phyloP scores from a whole-genome alignment of 2,797 vertebrate species.

The Potorous gilbertii region DNA sequence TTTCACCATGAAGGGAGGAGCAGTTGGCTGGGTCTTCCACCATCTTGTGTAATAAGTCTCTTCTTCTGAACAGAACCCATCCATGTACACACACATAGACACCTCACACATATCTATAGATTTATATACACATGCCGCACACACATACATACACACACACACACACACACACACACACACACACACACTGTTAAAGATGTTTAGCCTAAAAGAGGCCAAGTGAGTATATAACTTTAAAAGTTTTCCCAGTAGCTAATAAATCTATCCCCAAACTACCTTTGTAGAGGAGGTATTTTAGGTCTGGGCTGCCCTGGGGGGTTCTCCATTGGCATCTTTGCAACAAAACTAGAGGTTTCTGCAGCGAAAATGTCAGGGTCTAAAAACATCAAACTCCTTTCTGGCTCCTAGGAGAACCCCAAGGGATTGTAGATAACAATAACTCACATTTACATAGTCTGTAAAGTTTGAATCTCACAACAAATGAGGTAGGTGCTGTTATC shows the following conservation, averaged over 20 bases:
- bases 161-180: too few species aligned
- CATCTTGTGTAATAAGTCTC: background rate
- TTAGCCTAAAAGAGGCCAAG: too few species aligned
- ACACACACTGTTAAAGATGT: background rate
- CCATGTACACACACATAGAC: background rate
- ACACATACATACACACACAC: background rate
- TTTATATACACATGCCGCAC: background rate
- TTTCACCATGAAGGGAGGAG: background rate
- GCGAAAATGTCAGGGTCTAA: background rate
- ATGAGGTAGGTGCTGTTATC: background rate
- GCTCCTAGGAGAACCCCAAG: background rate
- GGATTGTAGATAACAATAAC: background rate
- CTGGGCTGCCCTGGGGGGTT: background rate
- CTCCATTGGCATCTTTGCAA: background rate
- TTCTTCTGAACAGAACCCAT: background rate
- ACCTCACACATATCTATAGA: background rate
- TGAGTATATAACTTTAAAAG: background rate
- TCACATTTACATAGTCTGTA: background rate
- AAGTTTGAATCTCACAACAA: background rate
- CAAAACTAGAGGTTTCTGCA: background rate
- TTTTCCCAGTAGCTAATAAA: background rate
- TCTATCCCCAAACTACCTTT: background rate
- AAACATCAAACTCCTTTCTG: background rate
- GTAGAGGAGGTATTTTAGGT: background rate
- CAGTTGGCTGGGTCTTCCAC: background rate